Evolutionary conservation across 2,797 vertebrate genomes (phyloP).

Genomic region (Semotilus atromaculatus): DNA sequence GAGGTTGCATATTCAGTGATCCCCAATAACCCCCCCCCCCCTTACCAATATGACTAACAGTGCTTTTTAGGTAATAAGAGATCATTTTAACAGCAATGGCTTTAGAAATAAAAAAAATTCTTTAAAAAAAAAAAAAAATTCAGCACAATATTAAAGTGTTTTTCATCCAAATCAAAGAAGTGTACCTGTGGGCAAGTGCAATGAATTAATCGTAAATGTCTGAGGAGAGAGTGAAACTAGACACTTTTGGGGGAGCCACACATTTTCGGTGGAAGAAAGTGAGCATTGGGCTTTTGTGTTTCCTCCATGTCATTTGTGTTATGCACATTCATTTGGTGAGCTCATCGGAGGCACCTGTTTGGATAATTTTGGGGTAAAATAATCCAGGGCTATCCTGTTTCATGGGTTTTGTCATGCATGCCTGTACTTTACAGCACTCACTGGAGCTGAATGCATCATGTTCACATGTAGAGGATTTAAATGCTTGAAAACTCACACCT

Average conservation of each 20-base stretch:
- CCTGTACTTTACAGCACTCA: conserved; percentile 21
- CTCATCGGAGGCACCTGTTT: conserved; percentile 61
- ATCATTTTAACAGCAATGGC: conserved; percentile 62
- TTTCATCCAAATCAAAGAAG: conserved; percentile 67
- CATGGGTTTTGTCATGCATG: conserved; percentile 46
- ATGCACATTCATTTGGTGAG: conserved; percentile 68
- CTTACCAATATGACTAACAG: conserved; percentile 64
- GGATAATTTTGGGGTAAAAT: conserved; percentile 57
- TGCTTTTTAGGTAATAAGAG: conserved; percentile 71
- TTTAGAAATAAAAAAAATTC: conserved; percentile 8
- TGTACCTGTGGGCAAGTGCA: conserved; percentile 52
- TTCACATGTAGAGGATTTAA: conserved; percentile 8
- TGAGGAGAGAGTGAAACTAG: conserved; percentile 71
- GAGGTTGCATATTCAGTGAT: conserved; percentile 49
- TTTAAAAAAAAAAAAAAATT: conserved; percentile 37
- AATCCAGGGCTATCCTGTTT: conserved; percentile 52
- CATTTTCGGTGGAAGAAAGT: conserved; percentile 68
- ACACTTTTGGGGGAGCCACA: conserved; percentile 68
- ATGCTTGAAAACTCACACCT: conserved; percentile 27
- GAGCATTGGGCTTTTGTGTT: conserved; percentile 68
- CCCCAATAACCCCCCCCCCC: conserved; percentile 37
- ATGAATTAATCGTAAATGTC: conserved; percentile 66
- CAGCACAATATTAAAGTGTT: conserved; percentile 64
- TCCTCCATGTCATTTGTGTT: conserved; percentile 64
- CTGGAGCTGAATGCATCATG: conserved; percentile 26